Base-by-base conservation (phyloP, 2,113 vertebrate genomes). In the Anolis carolinensis region DNA sequence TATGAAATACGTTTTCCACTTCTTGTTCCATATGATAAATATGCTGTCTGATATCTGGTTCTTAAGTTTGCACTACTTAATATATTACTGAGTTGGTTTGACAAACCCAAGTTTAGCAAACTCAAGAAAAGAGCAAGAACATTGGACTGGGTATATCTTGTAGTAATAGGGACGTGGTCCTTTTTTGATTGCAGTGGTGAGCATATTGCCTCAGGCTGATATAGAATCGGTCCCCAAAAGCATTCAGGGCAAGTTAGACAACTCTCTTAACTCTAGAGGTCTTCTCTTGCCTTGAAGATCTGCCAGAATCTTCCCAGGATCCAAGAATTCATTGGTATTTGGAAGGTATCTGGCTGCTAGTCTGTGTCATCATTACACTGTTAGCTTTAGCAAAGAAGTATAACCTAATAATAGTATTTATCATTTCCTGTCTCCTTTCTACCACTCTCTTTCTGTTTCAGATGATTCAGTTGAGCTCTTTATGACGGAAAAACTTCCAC, bases 381-480 rank as follows among this genome's bases (percentile, higher is more conserved):
- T 50, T 30, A 6, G 11, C 20, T 7, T 18, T 52, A 30, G 73
- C 2, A 76, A 52, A 48, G 2, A 68, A 27, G 30, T 3, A 82
- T 25, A 71, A 23, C 10, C 7, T 34, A 13, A 59, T 11, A 30
- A 59, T 52, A 52, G 25, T n/a, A 16, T 11, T 39, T 27, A 27
- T 73, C 36, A 21, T 9, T 72, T 59, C 16, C 16, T 18, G 14
- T 55, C 52, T 14, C 14, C 13, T 3, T 18, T 16, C 55, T 59
- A 18, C 18, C 55, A 34, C 48, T 81, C 6, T 79, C 21, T 76
- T 63, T 48, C 72, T 27, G 71, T 74, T 85, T 34, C 88, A 96
- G 96, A 85, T 25, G 55, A 68, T 5, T 94, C 93, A 16, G 92
- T 92, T 50, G 95, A 95, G 27, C 94, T 98, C n/a, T 7, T 95